Percentiles rank a stretch among this genome's conserved stretches.
These are phyloP conservation scores for Parazoanthus swiftii DNA, from an alignment of 92 coral and sea anemone species.

Conservation along the genomic window DNA sequence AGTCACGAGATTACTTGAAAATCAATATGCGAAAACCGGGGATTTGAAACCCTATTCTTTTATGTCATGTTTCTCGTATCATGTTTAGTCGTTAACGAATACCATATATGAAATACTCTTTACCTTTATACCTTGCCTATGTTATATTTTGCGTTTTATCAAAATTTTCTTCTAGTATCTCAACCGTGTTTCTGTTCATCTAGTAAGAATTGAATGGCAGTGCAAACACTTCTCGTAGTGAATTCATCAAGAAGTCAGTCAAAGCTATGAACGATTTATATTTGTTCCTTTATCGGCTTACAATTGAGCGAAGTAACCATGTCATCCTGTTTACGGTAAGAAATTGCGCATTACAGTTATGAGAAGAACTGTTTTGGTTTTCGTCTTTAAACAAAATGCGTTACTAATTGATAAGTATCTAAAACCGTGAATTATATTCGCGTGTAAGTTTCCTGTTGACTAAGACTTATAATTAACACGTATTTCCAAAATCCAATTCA, in stretches of 20 bases:
- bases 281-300: not conserved
- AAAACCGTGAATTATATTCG: not conserved
- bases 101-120: too few relatives aligned
- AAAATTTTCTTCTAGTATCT: too few relatives aligned
- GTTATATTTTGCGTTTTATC: not conserved
- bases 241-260: not conserved
- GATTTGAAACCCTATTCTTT: too few relatives aligned
- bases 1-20: too few relatives aligned
- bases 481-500: not conserved
- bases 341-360: not conserved
- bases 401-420: not conserved
- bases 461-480: not conserved
- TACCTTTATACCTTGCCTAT: not conserved
- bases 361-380: not conserved
- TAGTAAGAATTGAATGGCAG: too few relatives aligned
- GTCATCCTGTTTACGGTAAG: constrained; percentile 24
- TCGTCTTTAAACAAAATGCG: not conserved
- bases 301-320: not conserved
- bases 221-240: too few relatives aligned
- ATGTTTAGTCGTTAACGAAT: not conserved
- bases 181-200: too few relatives aligned
- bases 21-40: not conserved
- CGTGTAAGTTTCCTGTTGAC: constrained; percentile 1
- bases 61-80: not conserved
- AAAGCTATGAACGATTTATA: not conserved